Percentiles rank a stretch among this genome's conserved stretches.
phyloP scores from a whole-genome alignment of 2,113 vertebrate species.

The Genyomyrus donnyi region DNA sequence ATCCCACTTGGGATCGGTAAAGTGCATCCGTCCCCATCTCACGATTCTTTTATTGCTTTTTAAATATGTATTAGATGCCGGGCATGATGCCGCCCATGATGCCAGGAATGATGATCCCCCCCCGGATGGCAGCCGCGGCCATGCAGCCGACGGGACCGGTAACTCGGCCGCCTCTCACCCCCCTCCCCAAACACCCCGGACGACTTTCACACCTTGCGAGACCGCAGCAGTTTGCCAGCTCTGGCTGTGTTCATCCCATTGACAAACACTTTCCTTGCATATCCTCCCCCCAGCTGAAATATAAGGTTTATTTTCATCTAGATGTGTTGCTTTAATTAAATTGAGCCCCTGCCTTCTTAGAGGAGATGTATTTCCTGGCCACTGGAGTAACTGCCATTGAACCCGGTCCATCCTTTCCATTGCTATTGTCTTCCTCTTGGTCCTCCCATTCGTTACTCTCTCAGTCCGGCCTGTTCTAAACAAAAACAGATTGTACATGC shows the following conservation, averaged over 20 bases:
- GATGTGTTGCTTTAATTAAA: neutral
- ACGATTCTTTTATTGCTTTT: neutral
- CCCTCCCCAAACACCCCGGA: neutral
- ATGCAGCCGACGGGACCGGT: slow-evolving; percentile 82
- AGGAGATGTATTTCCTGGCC: neutral
- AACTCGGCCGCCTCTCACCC: slow-evolving; percentile 40
- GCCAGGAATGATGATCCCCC: slow-evolving; percentile 79
- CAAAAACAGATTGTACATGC: neutral
- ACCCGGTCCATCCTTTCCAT: neutral
- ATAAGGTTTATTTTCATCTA: neutral
- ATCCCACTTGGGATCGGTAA: neutral
- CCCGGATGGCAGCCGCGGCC: slow-evolving; percentile 70
- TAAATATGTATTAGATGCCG: slow-evolving; percentile 60
- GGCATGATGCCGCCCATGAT: slow-evolving; percentile 78
- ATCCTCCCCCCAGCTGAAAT: neutral
- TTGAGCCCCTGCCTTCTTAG: neutral
- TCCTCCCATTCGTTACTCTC: neutral
- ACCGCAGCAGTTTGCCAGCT: neutral
- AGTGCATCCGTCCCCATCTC: neutral
- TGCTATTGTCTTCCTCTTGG: neutral
- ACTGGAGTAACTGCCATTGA: neutral
- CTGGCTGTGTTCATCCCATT: neutral
- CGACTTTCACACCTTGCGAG: neutral
- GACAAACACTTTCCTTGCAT: slow-evolving; percentile 12
- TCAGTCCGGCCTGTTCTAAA: neutral